Percentiles rank a stretch among this genome's conserved stretches.
These are phyloP conservation scores for Cheilosia grossa DNA, from an alignment of 2,888 invertebrate species.

Conservation along the genomic window DNA sequence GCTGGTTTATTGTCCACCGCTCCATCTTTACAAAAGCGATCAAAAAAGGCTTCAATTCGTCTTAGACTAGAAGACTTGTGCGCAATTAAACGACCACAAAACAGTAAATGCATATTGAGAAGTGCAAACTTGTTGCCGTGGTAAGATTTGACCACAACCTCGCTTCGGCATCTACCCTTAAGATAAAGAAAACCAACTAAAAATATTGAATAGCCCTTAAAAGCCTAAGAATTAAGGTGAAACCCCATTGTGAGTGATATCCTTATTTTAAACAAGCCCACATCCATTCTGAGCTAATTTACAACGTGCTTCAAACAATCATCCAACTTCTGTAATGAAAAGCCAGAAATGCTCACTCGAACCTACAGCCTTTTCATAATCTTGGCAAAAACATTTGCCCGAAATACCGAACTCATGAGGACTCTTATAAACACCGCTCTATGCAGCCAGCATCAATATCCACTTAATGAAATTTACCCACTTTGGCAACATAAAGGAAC, in stretches of 20 bases:
- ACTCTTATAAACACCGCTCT: conserved; percentile 10
- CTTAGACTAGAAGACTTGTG: too few species aligned
- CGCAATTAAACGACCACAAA: too few species aligned
- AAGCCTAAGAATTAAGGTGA: too few species aligned
- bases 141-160: too few species aligned
- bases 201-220: too few species aligned
- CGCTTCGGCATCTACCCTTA: too few species aligned
- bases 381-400: conserved; percentile 16
- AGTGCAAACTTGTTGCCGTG: too few species aligned
- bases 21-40: too few species aligned
- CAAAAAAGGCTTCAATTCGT: too few species aligned
- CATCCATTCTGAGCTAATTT: conserved; percentile 19
- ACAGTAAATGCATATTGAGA: too few species aligned
- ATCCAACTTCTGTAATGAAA: conserved; percentile 16
- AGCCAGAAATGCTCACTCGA: conserved; percentile 6
- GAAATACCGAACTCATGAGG: conserved; percentile 33
- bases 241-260: neutral
- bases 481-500: conserved; percentile 23
- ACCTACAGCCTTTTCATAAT: neutral
- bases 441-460: conserved; percentile 59
- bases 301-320: conserved; percentile 9
- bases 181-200: too few species aligned
- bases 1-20: too few species aligned
- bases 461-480: conserved; percentile 59
- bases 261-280: neutral